phyloP scores from a whole-genome alignment of 2,113 vertebrate species.

The Lonchura striata region DNA sequence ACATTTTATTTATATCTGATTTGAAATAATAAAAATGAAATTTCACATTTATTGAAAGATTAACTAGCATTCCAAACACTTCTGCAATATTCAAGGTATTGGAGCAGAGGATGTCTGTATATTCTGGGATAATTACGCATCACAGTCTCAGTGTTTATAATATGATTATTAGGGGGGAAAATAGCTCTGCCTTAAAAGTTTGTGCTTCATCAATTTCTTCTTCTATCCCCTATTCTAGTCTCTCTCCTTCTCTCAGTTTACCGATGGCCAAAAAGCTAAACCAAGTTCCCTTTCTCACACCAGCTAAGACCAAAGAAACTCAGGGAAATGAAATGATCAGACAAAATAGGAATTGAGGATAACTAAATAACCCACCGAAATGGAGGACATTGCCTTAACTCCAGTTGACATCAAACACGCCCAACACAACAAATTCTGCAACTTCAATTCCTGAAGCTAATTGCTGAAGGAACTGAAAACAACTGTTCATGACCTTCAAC shows the following conservation, averaged over 20 bases:
- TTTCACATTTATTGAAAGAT: conserved; percentile 69
- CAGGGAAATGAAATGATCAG: conserved; percentile 54
- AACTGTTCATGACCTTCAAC: neutral
- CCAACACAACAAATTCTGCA: neutral
- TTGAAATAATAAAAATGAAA: conserved; percentile 73
- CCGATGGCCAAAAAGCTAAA: conserved; percentile 27
- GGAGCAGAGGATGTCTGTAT: conserved; percentile 43
- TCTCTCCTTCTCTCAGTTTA: conserved; percentile 7
- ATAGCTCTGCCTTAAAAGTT: conserved; percentile 66
- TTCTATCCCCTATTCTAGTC: conserved; percentile 16
- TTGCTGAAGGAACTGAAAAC: conserved; percentile 7
- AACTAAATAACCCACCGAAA: conserved; percentile 33
- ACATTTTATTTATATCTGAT: conserved; percentile 81
- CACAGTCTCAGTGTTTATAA: conserved; percentile 41
- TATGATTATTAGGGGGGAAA: conserved; percentile 9
- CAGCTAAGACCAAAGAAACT: conserved; percentile 78
- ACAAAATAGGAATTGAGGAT: conserved; percentile 31
- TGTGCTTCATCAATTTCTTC: conserved; percentile 69
- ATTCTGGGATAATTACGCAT: conserved; percentile 8
- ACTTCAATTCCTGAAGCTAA: conserved; percentile 2
- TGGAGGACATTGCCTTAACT: conserved; percentile 56
- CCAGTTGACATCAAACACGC: conserved; percentile 38
- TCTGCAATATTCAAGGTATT: conserved; percentile 44
- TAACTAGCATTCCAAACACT: conserved; percentile 65
- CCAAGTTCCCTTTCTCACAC: conserved; percentile 43